phyloP scores from a whole-genome alignment of 1,140 invertebrate species.

The Lanistes nyassanus region DNA sequence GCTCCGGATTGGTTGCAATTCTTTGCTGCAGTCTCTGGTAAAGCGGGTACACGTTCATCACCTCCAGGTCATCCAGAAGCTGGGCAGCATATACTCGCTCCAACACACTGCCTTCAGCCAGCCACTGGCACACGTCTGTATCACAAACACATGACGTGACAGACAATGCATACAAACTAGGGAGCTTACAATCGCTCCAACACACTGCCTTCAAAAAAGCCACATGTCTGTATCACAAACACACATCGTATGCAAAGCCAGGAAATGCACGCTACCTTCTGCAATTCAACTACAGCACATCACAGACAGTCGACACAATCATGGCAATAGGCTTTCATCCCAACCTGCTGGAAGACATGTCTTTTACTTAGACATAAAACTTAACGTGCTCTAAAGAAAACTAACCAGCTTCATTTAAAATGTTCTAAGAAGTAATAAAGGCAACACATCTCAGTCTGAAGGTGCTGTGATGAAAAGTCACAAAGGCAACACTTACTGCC shows the following conservation, averaged over 20 bases:
- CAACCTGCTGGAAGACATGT: no score
- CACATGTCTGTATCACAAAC: background rate
- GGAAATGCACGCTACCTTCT: background rate
- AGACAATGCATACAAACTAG: background rate
- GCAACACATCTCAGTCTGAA: background rate
- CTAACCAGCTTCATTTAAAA: background rate
- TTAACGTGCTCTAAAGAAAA: no score
- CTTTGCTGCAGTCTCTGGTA: conserved; percentile 46
- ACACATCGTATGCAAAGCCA: background rate
- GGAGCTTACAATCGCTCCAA: background rate
- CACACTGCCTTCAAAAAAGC: background rate
- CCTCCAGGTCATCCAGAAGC: conserved; percentile 52
- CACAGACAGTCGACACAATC: no score
- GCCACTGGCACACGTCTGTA: conserved; percentile 28
- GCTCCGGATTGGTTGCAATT: conserved; percentile 35
- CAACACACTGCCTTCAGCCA: conserved; percentile 51
- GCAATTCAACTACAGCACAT: no score
- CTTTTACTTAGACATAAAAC: no score
- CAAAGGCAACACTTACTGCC: conserved; percentile 1
- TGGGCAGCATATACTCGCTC: conserved; percentile 52
- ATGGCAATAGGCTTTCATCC: no score
- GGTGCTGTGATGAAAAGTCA: no score
- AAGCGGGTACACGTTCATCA: conserved; percentile 53
- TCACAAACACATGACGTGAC: no score
- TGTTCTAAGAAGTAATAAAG: background rate